Evolutionary conservation across 2,888 invertebrate species (phyloP), one percentile per base, ranked within the genome.

Genomic region (Mesorhabditis sp.): DNA sequence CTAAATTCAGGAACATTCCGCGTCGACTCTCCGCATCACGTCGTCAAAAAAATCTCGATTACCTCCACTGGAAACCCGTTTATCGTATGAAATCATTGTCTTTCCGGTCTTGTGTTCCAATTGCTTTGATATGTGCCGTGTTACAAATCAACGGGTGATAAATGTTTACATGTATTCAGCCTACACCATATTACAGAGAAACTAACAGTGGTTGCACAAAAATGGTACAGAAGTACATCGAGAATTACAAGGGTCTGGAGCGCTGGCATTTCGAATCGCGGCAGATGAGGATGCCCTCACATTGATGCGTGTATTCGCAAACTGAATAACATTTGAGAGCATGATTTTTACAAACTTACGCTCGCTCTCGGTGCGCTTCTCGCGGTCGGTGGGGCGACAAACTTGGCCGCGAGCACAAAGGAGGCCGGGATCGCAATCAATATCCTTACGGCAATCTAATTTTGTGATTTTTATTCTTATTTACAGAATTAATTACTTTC

Each of bases 1-100:
- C n/a, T n/a, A n/a, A n/a, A n/a, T n/a, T n/a, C n/a, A 28, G 28
- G 28, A 50, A 50, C 58, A 13, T 50, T 50, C 58, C 58, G 58
- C n/a, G 58, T 50, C 58, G 58, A 50, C 7, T 50, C 58, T 50
- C 58, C 58, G 58, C 58, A 50, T 50, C 58, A 50, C n/a, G 7
- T 50, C 58, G 58, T 50, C 58, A 50, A 50, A 50, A 50, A 50
- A 50, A n/a, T 50, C 58, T 50, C 58, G 58, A 50, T 50, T 50
- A 50, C 58, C 58, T 50, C 58, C 7, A 50, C 58, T 13, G 58
- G 58, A 13, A n/a, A 10, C n/a, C 58, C 58, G n/a, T 50, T 50
- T 50, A 50, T 50, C 58, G 58, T 50, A n/a, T 50, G n/a, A 50
- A 50, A 50, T 28, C 28, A 28, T 28, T 28, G 28, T 28, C 28